Evolutionary conservation across 1,140 invertebrate species (phyloP).

Genomic region (Scaptomyza montana): DNA sequence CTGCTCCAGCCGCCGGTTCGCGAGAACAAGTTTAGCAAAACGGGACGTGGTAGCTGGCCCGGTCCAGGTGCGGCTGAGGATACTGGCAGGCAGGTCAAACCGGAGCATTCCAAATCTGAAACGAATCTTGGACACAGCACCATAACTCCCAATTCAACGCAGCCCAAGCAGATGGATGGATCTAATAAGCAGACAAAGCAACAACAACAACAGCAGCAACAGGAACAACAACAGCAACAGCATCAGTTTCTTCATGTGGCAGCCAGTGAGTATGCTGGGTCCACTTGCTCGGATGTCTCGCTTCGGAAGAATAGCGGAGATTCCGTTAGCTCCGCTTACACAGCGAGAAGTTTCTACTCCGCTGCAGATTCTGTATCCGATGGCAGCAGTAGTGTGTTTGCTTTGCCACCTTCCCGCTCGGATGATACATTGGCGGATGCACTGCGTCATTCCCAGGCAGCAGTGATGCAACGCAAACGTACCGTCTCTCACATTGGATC

Average conservation of each 20-base stretch:
- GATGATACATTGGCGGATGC: slow-evolving; percentile 89
- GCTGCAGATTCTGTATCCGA: slow-evolving; percentile 61
- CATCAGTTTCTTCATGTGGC: slow-evolving; percentile 85
- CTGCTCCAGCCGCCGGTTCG: slow-evolving; percentile 89
- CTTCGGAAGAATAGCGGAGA: slow-evolving; percentile 87
- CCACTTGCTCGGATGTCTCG: slow-evolving; percentile 84
- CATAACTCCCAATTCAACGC: slow-evolving; percentile 40
- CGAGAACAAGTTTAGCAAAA: slow-evolving; percentile 90
- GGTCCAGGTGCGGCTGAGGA: slow-evolving; percentile 87
- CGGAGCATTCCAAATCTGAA: slow-evolving; percentile 93
- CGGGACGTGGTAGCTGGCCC: slow-evolving; percentile 92
- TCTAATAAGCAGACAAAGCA: slow-evolving; percentile 9
- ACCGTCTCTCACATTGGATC: slow-evolving; percentile 84
- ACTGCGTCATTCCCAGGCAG: slow-evolving; percentile 66
- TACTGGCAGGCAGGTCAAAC: slow-evolving; percentile 70
- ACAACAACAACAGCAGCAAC: slow-evolving; percentile 31
- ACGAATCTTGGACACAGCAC: slow-evolving; percentile 88
- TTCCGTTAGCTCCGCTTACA: slow-evolving; percentile 82
- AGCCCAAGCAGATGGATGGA: slow-evolving; percentile 27
- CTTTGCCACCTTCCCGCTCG: slow-evolving; percentile 89
- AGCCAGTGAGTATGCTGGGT: slow-evolving; percentile 73
- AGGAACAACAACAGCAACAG: slow-evolving; percentile 29
- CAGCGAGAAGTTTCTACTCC: slow-evolving; percentile 75
- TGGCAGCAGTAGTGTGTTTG: slow-evolving; percentile 72
- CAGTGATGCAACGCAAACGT: slow-evolving; percentile 75